These are phyloP conservation scores for Lasius platythorax DNA, from an alignment of 2,888 invertebrate genomes.

Conservation along the genomic window DNA sequence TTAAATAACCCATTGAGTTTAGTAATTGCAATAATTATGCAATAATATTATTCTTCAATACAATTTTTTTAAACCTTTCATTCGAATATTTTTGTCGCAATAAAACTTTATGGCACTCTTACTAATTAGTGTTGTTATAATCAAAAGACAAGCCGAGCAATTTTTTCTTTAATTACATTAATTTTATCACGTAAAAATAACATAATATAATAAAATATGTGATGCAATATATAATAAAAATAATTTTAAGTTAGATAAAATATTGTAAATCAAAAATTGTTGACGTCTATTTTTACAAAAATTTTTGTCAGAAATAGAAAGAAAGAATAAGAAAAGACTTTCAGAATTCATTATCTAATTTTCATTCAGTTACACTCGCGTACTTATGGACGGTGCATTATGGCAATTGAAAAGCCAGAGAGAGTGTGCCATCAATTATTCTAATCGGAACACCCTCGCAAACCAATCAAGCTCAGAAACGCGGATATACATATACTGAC, in stretches of 20 bases:
- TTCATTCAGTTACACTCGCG: not conserved
- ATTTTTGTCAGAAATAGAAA: not conserved
- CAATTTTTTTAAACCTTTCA: not conserved
- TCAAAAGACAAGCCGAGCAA: not conserved
- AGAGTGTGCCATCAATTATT: slow-evolving; percentile 1
- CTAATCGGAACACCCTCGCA: not conserved
- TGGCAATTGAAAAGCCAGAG: slow-evolving; percentile 13
- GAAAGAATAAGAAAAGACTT: not conserved
- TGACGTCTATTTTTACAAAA: not conserved
- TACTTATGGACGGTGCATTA: not conserved
- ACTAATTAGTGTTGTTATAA: not conserved
- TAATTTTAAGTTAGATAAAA: slow-evolving; percentile 2
- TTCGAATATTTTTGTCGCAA: not conserved
- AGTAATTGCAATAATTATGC: not conserved
- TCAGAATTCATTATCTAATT: not conserved
- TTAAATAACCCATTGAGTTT: not conserved
- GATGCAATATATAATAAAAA: not conserved
- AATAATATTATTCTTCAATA: not conserved
- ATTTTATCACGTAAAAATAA: not conserved
- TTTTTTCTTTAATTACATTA: not conserved
- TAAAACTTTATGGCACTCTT: not conserved
- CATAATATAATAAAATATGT: not conserved
- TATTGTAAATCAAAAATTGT: not conserved
- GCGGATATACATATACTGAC: not conserved
- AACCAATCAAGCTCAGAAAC: slow-evolving; percentile 1